Percentiles rank a stretch among this genome's conserved stretches.
These are phyloP conservation scores for Calameuta filiformis DNA, from an alignment of 2,888 invertebrate species.

Conservation along the genomic window DNA sequence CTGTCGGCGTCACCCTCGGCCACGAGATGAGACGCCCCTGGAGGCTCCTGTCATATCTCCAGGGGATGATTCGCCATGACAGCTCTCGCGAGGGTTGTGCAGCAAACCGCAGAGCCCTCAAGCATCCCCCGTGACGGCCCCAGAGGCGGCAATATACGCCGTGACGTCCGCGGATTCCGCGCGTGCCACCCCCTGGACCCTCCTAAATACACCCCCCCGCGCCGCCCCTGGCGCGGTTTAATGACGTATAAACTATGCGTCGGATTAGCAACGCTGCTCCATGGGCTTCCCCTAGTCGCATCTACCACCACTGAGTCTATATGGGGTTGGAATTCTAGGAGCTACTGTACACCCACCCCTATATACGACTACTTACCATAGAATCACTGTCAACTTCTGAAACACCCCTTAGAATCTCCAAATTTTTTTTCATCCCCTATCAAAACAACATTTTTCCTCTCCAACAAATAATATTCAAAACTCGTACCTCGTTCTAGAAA, in stretches of 20 bases:
- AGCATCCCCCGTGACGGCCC: constrained; percentile 25
- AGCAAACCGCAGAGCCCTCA: constrained; percentile 12
- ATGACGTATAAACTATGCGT: constrained; percentile 67
- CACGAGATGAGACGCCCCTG: constrained; percentile 30
- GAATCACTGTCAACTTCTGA: background rate
- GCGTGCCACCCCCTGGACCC: constrained; percentile 44
- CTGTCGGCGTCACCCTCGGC: constrained; percentile 9
- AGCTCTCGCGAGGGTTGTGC: constrained; percentile 50
- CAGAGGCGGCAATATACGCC: constrained; percentile 54
- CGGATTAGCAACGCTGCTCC: constrained; percentile 56
- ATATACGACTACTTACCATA: background rate
- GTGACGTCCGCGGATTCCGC: constrained; percentile 64
- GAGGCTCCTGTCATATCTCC: constrained; percentile 57
- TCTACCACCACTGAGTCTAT: background rate
- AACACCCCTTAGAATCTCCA: background rate
- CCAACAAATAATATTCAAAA: background rate
- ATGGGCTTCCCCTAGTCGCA: background rate
- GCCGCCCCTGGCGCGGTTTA: constrained; percentile 48
- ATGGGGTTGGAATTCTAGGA: background rate
- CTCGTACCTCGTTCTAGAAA: too few relatives aligned
- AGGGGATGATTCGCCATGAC: constrained; percentile 63
- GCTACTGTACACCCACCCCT: background rate
- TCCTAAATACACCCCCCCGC: constrained; percentile 10
- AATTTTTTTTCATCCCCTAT: background rate
- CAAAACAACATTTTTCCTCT: background rate